phyloP scores from a whole-genome alignment of 1,140 invertebrate genomes.

The Odontomachus brunneus region DNA sequence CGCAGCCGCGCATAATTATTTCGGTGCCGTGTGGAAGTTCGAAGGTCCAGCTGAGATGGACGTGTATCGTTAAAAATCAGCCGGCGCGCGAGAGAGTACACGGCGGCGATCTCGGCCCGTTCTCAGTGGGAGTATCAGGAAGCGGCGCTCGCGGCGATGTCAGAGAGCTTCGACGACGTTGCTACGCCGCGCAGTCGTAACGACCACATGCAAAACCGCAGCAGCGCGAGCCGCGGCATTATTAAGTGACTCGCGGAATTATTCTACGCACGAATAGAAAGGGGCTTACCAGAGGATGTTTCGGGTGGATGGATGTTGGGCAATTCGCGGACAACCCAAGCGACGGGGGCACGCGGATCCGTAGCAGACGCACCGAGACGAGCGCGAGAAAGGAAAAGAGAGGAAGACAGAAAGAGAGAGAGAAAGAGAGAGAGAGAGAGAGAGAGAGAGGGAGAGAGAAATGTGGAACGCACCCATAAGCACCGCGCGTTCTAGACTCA shows the following conservation, averaged over 20 bases:
- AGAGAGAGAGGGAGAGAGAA: conserved; percentile 18
- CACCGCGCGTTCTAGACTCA: conserved; percentile 79
- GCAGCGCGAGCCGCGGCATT: not conserved
- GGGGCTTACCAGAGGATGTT: conserved; percentile 6
- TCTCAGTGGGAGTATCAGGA: too few relatives aligned
- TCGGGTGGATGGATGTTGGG: conserved; percentile 50
- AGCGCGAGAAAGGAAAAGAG: conserved; percentile 32
- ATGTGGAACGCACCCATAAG: conserved; percentile 79
- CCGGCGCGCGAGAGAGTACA: too few relatives aligned
- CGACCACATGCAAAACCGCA: not conserved
- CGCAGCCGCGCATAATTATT: too few relatives aligned
- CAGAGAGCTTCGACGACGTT: too few relatives aligned
- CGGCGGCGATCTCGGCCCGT: too few relatives aligned
- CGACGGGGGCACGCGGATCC: not conserved
- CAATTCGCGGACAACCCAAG: conserved; percentile 33
- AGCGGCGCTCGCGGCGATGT: too few relatives aligned
- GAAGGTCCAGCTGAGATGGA: too few relatives aligned
- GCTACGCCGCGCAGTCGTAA: not conserved
- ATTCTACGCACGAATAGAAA: conserved; percentile 34
- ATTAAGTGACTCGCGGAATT: not conserved
- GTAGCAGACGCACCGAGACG: conserved; percentile 28
- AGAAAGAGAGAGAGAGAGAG: conserved; percentile 23
- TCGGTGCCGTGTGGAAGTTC: too few relatives aligned
- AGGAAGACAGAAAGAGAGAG: not conserved
- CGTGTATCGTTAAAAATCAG: too few relatives aligned